These are phyloP conservation scores for Sisyra nigra DNA, from an alignment of 2,888 invertebrate genomes.

Conservation along the genomic window DNA sequence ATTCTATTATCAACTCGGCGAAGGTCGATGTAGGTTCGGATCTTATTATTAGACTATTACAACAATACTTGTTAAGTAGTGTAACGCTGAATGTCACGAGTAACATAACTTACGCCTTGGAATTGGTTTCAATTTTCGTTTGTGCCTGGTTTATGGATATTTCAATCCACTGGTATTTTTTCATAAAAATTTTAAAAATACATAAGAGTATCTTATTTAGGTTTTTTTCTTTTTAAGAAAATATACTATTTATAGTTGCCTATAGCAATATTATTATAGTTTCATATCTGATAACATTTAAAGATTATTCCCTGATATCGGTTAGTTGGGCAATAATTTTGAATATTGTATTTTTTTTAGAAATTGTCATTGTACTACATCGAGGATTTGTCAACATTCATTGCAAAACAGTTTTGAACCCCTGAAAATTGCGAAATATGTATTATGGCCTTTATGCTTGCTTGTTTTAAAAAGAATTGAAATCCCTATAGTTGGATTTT, in stretches of 20 bases:
- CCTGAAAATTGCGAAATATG: not conserved
- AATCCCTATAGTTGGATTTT: not conserved
- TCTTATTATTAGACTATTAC: too few species aligned
- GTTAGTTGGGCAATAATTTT: constrained; percentile 22
- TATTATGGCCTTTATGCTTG: constrained; percentile 31
- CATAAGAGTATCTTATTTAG: too few species aligned
- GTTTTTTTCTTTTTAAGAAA: constrained; percentile 25
- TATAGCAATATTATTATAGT: constrained; percentile 30
- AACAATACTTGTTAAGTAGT: too few species aligned
- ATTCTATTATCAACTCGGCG: too few species aligned
- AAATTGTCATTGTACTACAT: constrained; percentile 31
- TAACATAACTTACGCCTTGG: constrained; percentile 5
- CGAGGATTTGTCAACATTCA: constrained; percentile 33
- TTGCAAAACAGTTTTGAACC: constrained; percentile 30
- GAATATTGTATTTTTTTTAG: constrained; percentile 30
- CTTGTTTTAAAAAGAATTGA: constrained; percentile 25
- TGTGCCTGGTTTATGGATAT: constrained; percentile 10
- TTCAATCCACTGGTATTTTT: constrained; percentile 4
- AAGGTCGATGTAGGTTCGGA: too few species aligned
- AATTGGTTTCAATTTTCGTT: constrained; percentile 11
- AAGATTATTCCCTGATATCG: constrained; percentile 25
- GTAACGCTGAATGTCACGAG: too few species aligned
- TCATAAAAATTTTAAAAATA: too few species aligned
- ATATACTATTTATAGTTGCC: constrained; percentile 26
- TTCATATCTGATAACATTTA: constrained; percentile 34